Evolutionary conservation across 2,113 vertebrate genomes (phyloP), one percentile per base, ranked within the genome.

Genomic region (Orycteropus afer): DNA sequence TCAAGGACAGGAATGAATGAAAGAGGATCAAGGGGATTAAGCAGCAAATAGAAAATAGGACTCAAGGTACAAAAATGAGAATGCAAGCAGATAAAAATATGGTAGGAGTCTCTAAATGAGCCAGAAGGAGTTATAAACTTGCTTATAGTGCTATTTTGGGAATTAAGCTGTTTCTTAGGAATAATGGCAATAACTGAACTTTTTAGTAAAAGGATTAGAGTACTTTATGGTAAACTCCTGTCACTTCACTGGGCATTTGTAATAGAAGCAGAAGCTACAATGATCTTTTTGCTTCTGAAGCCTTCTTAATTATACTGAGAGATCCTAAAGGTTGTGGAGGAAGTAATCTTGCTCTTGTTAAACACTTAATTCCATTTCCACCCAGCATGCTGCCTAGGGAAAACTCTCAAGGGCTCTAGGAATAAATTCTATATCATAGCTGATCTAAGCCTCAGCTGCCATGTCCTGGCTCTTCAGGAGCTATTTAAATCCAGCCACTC

Each of bases 361-460:
- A 82, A 77, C 10, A 78, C 23, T 93, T 91, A 91, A 57, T 94
- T 93, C n/a, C 8, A 84, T 45, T 94, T 61, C 49, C 11, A 63
- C 18, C 8, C 47, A 71, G 45, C 20, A 82, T 12, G 29, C 34
- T 88, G 40, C 55, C 61, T 91, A 10, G 53, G 40, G 67, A 78
- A 93, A 45, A 78, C 83, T 90, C 49, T 84, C 20, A 82, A 77
- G 47, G 73, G 34, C 29, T 93, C 27, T 81, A 63, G 82, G 18
- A 90, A 82, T 90, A 89, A 89, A 57, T 80, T 45, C 47, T 32
- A 18, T 78, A 59, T 51, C 49, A 29, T 49, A 51, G 22, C 32
- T 81, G 63, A 91, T 59, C 32, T 78, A 57, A 88, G 34, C 59
- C 76, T 65, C 12, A 25, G 5, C 27, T 94, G 32, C 78, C 45